These are phyloP conservation scores for Xestia ashworthii DNA, from an alignment of 2,888 invertebrate species.

Conservation along the genomic window DNA sequence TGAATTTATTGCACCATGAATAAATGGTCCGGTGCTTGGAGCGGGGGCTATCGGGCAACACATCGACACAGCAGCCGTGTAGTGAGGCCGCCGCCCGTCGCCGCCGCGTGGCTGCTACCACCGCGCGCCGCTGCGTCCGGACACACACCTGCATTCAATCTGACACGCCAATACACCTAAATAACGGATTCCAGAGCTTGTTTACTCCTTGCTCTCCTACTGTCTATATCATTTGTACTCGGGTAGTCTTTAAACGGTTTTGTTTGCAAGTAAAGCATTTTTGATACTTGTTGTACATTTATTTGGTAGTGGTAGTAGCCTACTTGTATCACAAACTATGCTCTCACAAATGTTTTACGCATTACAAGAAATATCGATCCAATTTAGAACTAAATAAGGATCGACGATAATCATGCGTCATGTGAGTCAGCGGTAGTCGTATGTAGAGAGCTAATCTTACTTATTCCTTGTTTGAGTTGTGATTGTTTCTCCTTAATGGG, in stretches of 20 bases:
- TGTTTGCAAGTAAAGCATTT: conserved; percentile 7
- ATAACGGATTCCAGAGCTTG: conserved; percentile 64
- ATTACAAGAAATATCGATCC: conserved; percentile 5
- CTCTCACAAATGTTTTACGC: background rate
- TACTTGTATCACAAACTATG: too few relatives aligned
- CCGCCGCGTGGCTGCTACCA: conserved; percentile 67
- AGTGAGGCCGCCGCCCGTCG: conserved; percentile 72
- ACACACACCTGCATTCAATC: conserved; percentile 70
- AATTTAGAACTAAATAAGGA: conserved; percentile 54
- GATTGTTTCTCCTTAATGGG: conserved; percentile 90
- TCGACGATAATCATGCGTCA: conserved; percentile 40
- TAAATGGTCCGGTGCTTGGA: conserved; percentile 85
- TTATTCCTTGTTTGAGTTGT: conserved; percentile 86
- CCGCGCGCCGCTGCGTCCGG: conserved; percentile 50
- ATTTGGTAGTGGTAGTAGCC: background rate
- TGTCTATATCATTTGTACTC: conserved; percentile 17
- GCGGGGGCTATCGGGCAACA: conserved; percentile 84
- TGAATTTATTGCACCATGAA: conserved; percentile 90
- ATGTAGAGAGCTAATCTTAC: conserved; percentile 79
- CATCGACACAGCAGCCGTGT: conserved; percentile 82
- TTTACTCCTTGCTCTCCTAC: conserved; percentile 44
- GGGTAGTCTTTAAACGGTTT: conserved; percentile 5
- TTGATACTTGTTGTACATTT: background rate
- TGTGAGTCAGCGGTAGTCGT: conserved; percentile 63
- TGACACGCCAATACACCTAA: conserved; percentile 74